These are phyloP conservation scores for Stenchaetothrips biformis DNA, from an alignment of 2,888 invertebrate species.

Conservation along the genomic window DNA sequence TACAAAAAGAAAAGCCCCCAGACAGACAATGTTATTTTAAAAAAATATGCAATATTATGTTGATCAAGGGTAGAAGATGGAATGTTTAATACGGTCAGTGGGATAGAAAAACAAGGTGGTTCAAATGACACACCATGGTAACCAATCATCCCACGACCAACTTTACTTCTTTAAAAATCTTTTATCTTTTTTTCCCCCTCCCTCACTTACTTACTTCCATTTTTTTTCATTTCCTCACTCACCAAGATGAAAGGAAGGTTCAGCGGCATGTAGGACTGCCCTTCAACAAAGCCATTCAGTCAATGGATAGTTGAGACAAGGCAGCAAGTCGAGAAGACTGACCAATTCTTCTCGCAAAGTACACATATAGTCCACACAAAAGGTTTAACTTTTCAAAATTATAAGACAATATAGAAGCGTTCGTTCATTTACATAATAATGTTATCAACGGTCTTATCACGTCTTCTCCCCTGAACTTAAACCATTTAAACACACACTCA, in stretches of 20 bases:
- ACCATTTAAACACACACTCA: neutral
- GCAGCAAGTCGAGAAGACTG: slow-evolving; percentile 1
- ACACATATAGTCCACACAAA: neutral
- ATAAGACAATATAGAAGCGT: neutral
- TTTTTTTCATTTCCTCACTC: neutral
- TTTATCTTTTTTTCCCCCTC: neutral
- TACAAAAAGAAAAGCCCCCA: slow-evolving; percentile 23
- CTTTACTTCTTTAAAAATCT: neutral
- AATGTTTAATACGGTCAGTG: neutral
- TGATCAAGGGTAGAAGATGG: slow-evolving; percentile 20
- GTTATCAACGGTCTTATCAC: slow-evolving; percentile 19
- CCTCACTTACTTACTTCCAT: neutral
- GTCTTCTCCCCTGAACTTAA: neutral
- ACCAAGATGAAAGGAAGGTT: slow-evolving; percentile 4
- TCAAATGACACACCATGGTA: slow-evolving; percentile 1
- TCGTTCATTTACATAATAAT: neutral
- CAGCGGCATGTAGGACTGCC: neutral
- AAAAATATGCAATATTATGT: slow-evolving; percentile 23
- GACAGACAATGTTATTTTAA: slow-evolving; percentile 18
- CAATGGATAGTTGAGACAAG: slow-evolving; percentile 15
- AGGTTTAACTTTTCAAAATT: neutral
- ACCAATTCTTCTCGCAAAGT: neutral
- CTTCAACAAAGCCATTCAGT: slow-evolving; percentile 17
- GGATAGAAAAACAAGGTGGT: neutral
- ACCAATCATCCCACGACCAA: neutral